These are phyloP conservation scores for Trachythela sp. DNA, from an alignment of 64 coral and sea anemone genomes.

Conservation along the genomic window DNA sequence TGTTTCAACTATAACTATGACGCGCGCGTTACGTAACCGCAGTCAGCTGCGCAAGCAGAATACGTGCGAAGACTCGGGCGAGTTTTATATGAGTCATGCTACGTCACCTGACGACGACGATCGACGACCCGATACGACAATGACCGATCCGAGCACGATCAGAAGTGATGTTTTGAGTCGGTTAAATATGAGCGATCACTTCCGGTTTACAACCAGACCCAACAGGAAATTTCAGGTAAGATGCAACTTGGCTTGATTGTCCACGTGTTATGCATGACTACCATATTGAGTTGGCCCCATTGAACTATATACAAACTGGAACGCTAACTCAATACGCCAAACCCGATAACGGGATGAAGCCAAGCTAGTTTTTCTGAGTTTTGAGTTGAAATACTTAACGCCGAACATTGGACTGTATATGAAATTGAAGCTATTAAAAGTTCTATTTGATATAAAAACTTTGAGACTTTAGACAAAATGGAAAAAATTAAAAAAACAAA, in stretches of 20 bases:
- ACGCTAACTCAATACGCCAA: too few relatives aligned
- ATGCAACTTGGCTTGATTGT: neutral
- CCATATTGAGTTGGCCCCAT: neutral
- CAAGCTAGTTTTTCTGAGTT: too few relatives aligned
- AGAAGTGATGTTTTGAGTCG: conserved; percentile 14
- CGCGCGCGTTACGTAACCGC: neutral
- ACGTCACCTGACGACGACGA: conserved; percentile 13
- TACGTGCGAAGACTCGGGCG: neutral
- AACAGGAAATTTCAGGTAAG: conserved; percentile 9
- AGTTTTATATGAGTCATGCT: conserved; percentile 1
- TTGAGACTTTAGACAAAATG: too few relatives aligned
- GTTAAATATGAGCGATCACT: conserved; percentile 5
- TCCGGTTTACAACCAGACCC: neutral
- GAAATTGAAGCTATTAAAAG: too few relatives aligned
- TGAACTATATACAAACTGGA: neutral
- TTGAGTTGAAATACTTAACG: too few relatives aligned
- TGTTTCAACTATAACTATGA: neutral
- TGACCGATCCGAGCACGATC: neutral
- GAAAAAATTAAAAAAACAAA: too few relatives aligned
- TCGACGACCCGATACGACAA: conserved; percentile 16
- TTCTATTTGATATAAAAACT: too few relatives aligned
- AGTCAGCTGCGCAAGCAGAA: neutral
- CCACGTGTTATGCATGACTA: neutral
- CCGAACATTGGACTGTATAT: too few relatives aligned
- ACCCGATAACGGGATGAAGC: too few relatives aligned